A percentile compares a stretch with the other conserved stretches of the same genome.
Conservation (phyloP, 2,888 invertebrate genomes). For the Dorcus parallelipipedus region DNA sequence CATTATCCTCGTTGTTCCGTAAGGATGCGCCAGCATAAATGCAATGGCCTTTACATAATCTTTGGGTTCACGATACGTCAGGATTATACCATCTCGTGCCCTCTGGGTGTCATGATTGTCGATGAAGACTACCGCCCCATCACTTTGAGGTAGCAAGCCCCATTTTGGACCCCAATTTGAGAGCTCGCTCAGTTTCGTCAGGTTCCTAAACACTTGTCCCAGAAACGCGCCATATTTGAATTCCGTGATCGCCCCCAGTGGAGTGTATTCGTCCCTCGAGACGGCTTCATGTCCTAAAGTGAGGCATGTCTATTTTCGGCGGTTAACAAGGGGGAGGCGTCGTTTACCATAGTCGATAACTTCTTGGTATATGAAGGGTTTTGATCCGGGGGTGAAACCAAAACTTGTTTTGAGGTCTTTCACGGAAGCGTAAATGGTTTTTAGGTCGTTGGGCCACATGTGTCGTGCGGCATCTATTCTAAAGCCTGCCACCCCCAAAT, state of each 20-base stretch:
- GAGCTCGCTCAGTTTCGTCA: conserved; percentile 64
- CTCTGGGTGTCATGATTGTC: conserved; percentile 76
- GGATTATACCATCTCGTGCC: conserved; percentile 52
- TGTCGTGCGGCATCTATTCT: conserved; percentile 75
- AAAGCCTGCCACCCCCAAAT: conserved; percentile 80
- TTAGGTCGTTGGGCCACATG: conserved; percentile 74
- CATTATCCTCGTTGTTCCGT: conserved; percentile 77
- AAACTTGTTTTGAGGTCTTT: conserved; percentile 60
- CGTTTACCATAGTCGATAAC: conserved; percentile 62
- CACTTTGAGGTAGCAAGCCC: conserved; percentile 55
- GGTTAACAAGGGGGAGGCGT: not conserved
- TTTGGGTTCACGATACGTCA: conserved; percentile 65
- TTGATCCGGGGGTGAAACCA: conserved; percentile 61
- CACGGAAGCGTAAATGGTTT: conserved; percentile 61
- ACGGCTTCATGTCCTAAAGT: conserved; percentile 41
- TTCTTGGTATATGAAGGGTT: conserved; percentile 72
- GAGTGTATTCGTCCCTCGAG: conserved; percentile 45
- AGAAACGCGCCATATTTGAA: conserved; percentile 60
- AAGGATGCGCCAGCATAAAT: conserved; percentile 84
- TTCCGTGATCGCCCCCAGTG: conserved; percentile 68
- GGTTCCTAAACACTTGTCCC: conserved; percentile 56
- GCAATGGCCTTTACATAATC: conserved; percentile 75
- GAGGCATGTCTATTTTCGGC: too few species aligned
- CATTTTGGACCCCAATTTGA: conserved; percentile 62
- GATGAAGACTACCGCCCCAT: conserved; percentile 37